Conservation (phyloP, 2,797 vertebrate species). For the Microtus californicus region DNA sequence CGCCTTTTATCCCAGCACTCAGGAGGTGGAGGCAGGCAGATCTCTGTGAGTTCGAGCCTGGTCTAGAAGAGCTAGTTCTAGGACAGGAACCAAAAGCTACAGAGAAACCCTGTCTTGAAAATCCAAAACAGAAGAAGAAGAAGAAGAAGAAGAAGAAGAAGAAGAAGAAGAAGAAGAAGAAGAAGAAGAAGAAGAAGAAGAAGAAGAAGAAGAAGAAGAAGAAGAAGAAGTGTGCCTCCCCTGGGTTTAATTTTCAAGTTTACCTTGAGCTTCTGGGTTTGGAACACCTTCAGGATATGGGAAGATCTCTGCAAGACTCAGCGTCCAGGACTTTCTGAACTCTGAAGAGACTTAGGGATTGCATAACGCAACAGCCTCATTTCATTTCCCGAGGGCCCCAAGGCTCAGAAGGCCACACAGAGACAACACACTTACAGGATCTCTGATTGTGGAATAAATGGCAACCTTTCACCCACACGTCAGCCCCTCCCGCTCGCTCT, state of each 20-base stretch:
- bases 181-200: too few species aligned
- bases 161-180: too few species aligned
- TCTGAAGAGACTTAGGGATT: background rate
- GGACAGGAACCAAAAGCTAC: too few species aligned
- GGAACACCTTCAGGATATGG: background rate
- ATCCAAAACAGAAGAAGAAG: rapidly evolving
- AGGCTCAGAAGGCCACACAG: background rate
- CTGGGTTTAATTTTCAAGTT: background rate
- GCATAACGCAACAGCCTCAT: background rate
- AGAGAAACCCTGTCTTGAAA: too few species aligned
- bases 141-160: too few species aligned
- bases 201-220: too few species aligned
- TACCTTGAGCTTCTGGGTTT: background rate
- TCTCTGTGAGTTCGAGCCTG: too few species aligned
- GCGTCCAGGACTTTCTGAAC: background rate
- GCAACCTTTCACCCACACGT: slow-evolving; percentile 59
- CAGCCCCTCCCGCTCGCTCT: background rate
- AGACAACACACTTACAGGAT: background rate
- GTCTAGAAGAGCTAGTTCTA: too few species aligned
- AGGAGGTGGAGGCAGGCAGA: too few species aligned
- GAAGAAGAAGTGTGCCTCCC: background rate
- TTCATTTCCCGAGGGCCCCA: background rate
- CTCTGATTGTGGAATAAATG: background rate
- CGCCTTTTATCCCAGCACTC: too few species aligned
- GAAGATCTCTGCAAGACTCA: background rate